Evolutionary conservation across 2,113 vertebrate genomes (phyloP), one percentile per base, ranked within the genome.

Genomic region (Colinus virginianus): DNA sequence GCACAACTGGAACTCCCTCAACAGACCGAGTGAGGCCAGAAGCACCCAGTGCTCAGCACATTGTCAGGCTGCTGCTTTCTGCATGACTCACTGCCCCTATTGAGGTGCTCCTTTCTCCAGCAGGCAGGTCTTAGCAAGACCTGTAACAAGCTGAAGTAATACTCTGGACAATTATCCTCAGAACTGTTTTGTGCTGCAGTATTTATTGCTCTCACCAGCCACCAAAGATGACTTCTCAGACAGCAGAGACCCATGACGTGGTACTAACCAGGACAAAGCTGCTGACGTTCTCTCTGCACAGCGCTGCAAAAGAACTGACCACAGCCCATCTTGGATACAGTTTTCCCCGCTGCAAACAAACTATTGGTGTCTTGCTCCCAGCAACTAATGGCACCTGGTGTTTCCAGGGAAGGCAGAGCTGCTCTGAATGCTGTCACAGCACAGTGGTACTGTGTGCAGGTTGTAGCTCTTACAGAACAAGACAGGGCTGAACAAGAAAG

Each of bases 391-490:
- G 34, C 53, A 78, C 56, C 28, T 8, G n/a, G 25, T 3, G 3
- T 9, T 82, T 69, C 19, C 28, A 48, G 15, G 59, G 49, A 79
- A 69, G 25, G 49, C 71, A 89, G 53, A 18, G 85, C 25, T 74
- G 34, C 42, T 78, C 16, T 56, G 25, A 70, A 64, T 38, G n/a
- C 76, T 62, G n/a, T 30, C 36, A 36, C 1, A 36, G 69, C 74
- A 86, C 30, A 59, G 32, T 0, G 2, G 5, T 1, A 0, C 2
- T 62, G 7, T 34, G 28, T 28, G 62, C 0, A 0, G 62, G 56
- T 45, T 48, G 59, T 1, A 51, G 40, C 10, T 51, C 21, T 86
- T 3, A 61, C 2, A 22, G 70, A 63, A 42, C 69, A 76, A 84
- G 9, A 21, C 42, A 38, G 40, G 28, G 36, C 19, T 69, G 56